A percentile compares a stretch with the other conserved stretches of the same genome.
Conservation (phyloP, 2,113 vertebrate species). For the Microcebus tavaratra region DNA sequence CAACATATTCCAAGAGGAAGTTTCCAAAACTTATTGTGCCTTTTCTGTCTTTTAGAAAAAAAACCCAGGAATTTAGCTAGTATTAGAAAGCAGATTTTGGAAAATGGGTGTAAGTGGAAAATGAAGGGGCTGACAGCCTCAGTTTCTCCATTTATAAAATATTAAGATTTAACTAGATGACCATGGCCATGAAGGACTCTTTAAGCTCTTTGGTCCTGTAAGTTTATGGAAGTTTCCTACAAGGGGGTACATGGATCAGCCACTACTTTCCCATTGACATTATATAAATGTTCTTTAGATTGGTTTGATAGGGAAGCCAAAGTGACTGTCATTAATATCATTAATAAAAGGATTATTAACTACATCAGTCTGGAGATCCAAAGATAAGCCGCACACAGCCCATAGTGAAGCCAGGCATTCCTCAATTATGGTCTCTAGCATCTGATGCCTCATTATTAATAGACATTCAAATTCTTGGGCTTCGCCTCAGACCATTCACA, state of each 20-base stretch:
- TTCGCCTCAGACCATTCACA: background rate
- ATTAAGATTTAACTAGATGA: background rate
- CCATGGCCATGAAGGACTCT: background rate
- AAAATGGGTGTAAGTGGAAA: background rate
- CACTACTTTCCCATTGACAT: background rate
- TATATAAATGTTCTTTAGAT: background rate
- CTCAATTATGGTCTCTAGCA: background rate
- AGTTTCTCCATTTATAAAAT: background rate
- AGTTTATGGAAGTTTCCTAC: background rate
- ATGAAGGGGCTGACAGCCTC: background rate
- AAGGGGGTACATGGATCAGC: background rate
- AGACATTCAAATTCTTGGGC: background rate
- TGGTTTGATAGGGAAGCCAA: background rate
- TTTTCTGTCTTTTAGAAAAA: background rate
- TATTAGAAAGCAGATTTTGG: background rate
- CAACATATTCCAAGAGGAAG: background rate
- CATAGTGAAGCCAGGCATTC: background rate
- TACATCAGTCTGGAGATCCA: background rate
- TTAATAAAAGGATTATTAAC: background rate
- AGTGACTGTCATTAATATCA: background rate
- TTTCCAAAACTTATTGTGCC: background rate
- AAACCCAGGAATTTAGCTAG: background rate
- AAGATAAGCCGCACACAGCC: background rate
- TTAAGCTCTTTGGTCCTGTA: background rate
- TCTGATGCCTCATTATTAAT: background rate